Evolutionary conservation across 2,888 invertebrate species (phyloP).

Genomic region (Alviniconcha strummeri): DNA sequence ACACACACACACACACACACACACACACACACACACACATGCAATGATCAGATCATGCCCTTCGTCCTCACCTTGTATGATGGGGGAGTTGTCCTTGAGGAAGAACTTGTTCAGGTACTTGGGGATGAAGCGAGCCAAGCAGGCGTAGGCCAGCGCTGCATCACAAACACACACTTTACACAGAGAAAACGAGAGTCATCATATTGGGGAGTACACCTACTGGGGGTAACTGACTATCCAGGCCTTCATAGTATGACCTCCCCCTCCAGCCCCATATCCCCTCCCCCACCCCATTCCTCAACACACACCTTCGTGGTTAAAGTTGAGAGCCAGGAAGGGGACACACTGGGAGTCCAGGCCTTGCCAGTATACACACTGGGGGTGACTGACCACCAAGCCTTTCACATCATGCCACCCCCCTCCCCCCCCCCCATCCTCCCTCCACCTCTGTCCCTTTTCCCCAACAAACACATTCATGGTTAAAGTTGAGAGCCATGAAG

Average conservation of each 20-base stretch:
- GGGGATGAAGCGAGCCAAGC: slow-evolving; percentile 95
- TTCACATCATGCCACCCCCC: slow-evolving; percentile 78
- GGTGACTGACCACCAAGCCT: slow-evolving; percentile 96
- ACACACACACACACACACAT: not conserved
- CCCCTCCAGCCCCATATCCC: no score
- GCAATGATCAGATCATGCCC: no score
- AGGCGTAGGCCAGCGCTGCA: slow-evolving; percentile 94
- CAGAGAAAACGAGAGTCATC: no score
- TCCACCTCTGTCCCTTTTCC: not conserved
- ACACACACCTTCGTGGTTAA: slow-evolving; percentile 80
- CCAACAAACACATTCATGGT: slow-evolving; percentile 86
- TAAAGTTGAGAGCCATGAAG: slow-evolving; percentile 96
- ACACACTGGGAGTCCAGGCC: slow-evolving; percentile 98
- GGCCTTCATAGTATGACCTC: no score
- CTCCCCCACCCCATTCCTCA: no score
- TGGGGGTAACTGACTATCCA: not conserved
- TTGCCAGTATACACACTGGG: slow-evolving; percentile 99
- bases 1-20: not conserved
- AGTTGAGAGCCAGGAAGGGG: slow-evolving; percentile 96
- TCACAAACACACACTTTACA: not conserved
- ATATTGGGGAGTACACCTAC: not conserved
- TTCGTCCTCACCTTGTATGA: slow-evolving; percentile 83
- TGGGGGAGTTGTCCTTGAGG: slow-evolving; percentile 94
- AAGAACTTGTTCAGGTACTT: slow-evolving; percentile 98
- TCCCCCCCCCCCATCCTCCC: not conserved